phyloP scores from a whole-genome alignment of 2,113 vertebrate species.

The Stigmatopora argus region DNA sequence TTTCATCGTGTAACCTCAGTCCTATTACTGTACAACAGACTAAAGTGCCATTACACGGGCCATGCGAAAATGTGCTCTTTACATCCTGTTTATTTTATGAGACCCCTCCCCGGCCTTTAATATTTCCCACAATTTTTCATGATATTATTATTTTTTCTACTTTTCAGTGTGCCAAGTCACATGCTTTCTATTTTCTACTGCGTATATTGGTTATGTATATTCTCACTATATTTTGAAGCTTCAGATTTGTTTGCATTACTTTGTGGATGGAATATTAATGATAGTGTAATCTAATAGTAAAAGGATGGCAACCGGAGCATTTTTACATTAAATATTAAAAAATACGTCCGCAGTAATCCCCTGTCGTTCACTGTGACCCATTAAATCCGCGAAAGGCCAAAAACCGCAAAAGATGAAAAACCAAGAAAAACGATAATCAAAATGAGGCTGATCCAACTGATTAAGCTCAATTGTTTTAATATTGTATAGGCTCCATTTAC shows the following conservation, averaged over 20 bases:
- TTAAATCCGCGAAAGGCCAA: too few species aligned
- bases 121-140: not conserved
- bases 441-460: not conserved
- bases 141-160: not conserved
- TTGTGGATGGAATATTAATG: too few species aligned
- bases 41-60: not conserved
- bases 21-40: constrained; percentile 16
- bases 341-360: too few species aligned
- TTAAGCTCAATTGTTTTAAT: not conserved
- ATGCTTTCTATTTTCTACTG: not conserved
- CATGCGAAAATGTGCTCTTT: not conserved
- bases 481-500: not conserved
- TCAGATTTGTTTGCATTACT: too few species aligned
- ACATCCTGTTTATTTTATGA: not conserved
- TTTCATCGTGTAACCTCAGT: constrained; percentile 19
- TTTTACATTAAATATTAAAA: too few species aligned
- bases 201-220: too few species aligned
- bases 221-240: too few species aligned
- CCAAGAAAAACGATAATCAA: too few species aligned
- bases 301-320: too few species aligned
- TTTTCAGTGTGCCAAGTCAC: not conserved
- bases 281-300: too few species aligned
- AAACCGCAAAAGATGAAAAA: too few species aligned
- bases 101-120: not conserved
- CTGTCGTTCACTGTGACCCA: too few species aligned